Base-by-base conservation (phyloP, 2,113 vertebrate species). In the Mesembrinibis cayennensis region DNA sequence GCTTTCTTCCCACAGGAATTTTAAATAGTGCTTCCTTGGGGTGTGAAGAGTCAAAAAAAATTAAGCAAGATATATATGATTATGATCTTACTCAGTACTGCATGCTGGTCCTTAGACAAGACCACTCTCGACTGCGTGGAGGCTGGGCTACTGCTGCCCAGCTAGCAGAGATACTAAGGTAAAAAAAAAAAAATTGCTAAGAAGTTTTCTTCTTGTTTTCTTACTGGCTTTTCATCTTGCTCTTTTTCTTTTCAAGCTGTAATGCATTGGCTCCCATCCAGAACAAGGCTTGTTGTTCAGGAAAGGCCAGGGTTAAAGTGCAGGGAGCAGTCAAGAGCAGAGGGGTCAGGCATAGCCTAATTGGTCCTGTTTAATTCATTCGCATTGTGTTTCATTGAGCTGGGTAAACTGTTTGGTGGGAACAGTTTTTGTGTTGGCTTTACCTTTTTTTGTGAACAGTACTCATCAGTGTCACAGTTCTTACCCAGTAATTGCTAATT, bases 91-190 rank as follows among this genome's bases (percentile, higher is more conserved):
- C 97, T 96, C 98, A 92, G 26, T 98, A 98, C 88, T 98, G 98
- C 78, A 23, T 98, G 59, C 91, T 99, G 94, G 94, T 98, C 42
- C 98, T 98, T 70, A 97, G 81, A 87, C 97, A 96, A 95, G 98
- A 98, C 81, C 98, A 93, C 86, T 97, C 97, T 94, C 95, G 79
- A 77, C 95, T 98, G 87, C 59, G 5, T n/a, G 98, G 98, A 82
- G 97, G 98, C 76, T 99, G 98, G 98, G 93, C 94, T 87, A 98
- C 98, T 50, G 95, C 98, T 94, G 98, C 97, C 45, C 98, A 98
- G 76, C 95, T 98, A 84, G 97, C 98, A 87, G 98, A 98, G 79
- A 97, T 98, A 92, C 65, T 99, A 81, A 98, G 98, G 98, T 99
- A 98, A 98, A 97, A 83, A 90, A 78, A 78, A 38, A 56, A 91